Base-by-base conservation (phyloP, 2,888 invertebrate genomes). In the Chouioia cunea region DNA sequence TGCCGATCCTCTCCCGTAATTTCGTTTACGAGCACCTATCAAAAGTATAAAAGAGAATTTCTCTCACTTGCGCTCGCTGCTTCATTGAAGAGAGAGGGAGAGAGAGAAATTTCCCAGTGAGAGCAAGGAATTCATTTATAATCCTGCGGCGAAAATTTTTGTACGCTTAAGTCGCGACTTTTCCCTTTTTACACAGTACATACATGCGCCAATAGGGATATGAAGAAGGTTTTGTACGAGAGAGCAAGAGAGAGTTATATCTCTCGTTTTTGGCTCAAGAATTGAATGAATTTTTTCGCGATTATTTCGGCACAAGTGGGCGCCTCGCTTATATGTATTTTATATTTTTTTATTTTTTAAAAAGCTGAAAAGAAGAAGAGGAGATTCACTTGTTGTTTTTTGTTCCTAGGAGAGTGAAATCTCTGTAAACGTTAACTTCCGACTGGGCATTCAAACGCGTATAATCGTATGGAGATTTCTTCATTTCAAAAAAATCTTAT, bases 11-110 rank as follows among this genome's bases (percentile, higher is more conserved):
- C 27, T 27, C 10, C 36, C 36, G 36, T 80, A 80, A 81, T 80
- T 80, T 78, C 77, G 76, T 80, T 81, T 80, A 79, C 78, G 79
- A 80, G 78, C 76, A 70, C 66, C 79, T 76, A 80, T 80, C 76
- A 77, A 78, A 76, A 75, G 77, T 77, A 77, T 75, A 76, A 78
- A 75, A 76, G 77, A 76, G 77, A 73, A 74, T 74, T 36, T 36
- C 36, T n/a, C n/a, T n/a, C n/a, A n/a, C n/a, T n/a, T n/a, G n/a
- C n/a, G n/a, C n/a, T 36, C 36, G 36, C 36, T 36, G 36, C 12
- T 36, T 36, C 36, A 36, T 36, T 36, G 36, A 36, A n/a, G n/a
- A n/a, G n/a, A n/a, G n/a, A n/a, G n/a, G n/a, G n/a, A n/a, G 36
- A 12, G 36, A 36, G 36, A 36, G 36, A 36, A 36, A 36, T 36